Evolutionary conservation across 2,113 vertebrate genomes (phyloP), one percentile per base, ranked within the genome.

Genomic region (Eolophus roseicapilla): DNA sequence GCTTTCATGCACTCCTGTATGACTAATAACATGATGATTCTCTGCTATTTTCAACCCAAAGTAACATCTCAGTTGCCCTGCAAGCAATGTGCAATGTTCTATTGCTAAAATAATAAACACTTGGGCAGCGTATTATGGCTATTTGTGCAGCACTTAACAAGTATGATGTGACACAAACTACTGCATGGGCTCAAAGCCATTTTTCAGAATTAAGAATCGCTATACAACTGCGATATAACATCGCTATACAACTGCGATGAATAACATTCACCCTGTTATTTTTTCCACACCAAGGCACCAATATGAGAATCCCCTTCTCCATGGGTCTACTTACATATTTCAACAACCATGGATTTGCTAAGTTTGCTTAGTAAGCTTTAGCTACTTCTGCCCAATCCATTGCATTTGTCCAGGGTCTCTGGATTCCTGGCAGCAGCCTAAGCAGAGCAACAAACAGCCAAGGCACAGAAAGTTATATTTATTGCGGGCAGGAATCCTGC

Each of bases 151-250:
- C 46, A 46, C 33, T 90, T 86, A 82, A 59, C 44, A 63, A 91
- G 71, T 31, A 50, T 43, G 63, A 53, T 63, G 49, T 47, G 68
- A 81, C 85, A 93, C 31, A 74, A 93, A 78, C 46, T 29, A 33
- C 79, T 49, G 71, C 59, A 87, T 83, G 60, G 85, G 60, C 39
- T 85, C 64, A 88, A 95, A 94, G 15, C 7, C 1, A 1, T 43
- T 55, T 88, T 83, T 94, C 85, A 88, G 76, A 92, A 92, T 81
- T 60, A 73, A 90, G 75, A 73, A 80, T 74, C 81, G 70, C 85
- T 90, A 9, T 50, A n/a, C 4, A 18, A 67, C 53, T 93, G n/a
- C n/a, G n/a, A n/a, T n/a, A n/a, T n/a, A n/a, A n/a, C n/a, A 80
- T 74, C 81, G 70, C 85, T 90, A 9, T 50, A n/a, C 4, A 18